Evolutionary conservation across 1,140 invertebrate species (phyloP).

Genomic region (Eubasilissa regina): DNA sequence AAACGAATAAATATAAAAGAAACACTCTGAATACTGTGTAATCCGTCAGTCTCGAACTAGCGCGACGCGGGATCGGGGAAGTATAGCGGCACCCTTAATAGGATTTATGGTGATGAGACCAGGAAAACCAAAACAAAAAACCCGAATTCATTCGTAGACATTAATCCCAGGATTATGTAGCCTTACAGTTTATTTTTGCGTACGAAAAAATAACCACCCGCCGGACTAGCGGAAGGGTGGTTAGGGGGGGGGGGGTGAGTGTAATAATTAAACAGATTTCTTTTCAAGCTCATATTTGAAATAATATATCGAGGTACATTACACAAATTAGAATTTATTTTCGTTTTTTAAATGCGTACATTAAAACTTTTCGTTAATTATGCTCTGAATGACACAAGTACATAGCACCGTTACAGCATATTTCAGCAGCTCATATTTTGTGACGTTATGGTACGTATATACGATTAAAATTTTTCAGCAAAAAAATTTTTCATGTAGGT

Average conservation of each 20-base stretch:
- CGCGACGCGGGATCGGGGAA: slow-evolving; percentile 11
- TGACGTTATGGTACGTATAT: no score
- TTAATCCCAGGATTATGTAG: slow-evolving; percentile 57
- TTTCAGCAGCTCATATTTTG: no score
- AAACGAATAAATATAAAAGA: neutral
- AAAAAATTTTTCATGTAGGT: no score
- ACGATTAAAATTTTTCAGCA: no score
- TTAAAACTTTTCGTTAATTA: no score
- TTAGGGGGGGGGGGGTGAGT: no score
- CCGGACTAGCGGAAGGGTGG: neutral
- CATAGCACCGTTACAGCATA: no score
- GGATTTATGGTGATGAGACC: slow-evolving; percentile 61
- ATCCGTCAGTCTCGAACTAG: slow-evolving; percentile 38
- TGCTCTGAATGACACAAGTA: no score
- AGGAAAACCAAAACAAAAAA: slow-evolving; percentile 56
- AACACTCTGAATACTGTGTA: neutral
- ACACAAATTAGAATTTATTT: neutral
- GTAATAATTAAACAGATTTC: no score
- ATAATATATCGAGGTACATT: no score
- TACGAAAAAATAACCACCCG: slow-evolving; percentile 2
- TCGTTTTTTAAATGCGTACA: no score
- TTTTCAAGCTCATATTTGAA: no score
- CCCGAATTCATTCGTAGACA: slow-evolving; percentile 57
- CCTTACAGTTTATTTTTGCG: slow-evolving; percentile 50
- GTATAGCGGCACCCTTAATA: slow-evolving; percentile 48